These are phyloP conservation scores for Sternarchorhynchus goeldii DNA, from an alignment of 2,797 vertebrate genomes.

Conservation along the genomic window DNA sequence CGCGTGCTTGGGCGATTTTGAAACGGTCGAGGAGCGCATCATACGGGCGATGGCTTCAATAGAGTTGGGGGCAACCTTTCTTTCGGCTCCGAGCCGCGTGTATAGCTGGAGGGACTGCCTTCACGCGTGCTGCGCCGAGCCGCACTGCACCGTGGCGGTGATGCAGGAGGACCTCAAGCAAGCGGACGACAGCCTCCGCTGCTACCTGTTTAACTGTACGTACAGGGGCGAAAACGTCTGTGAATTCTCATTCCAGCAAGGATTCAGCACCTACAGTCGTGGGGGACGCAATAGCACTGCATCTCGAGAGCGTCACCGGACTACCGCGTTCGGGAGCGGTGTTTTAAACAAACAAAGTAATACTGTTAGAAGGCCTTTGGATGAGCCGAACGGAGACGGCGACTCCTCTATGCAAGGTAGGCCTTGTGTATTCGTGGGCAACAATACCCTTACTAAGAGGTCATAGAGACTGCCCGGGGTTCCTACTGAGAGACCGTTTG, in stretches of 20 bases:
- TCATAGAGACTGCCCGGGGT: too few relatives aligned
- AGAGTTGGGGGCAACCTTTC: constrained; percentile 87
- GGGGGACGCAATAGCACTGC: constrained; percentile 56
- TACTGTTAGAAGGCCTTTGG: neutral
- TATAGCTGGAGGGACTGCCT: constrained; percentile 84
- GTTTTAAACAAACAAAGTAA: too few relatives aligned
- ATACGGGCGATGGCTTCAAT: constrained; percentile 91
- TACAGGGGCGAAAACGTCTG: constrained; percentile 81
- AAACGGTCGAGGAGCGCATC: constrained; percentile 80
- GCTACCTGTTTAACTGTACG: constrained; percentile 92
- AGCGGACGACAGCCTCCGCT: constrained; percentile 71
- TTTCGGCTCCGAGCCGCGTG: constrained; percentile 78
- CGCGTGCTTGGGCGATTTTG: constrained; percentile 75
- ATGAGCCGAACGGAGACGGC: constrained; percentile 4
- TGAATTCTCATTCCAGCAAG: constrained; percentile 84
- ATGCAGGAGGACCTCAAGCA: constrained; percentile 75
- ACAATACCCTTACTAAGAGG: too few relatives aligned
- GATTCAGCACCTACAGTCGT: constrained; percentile 85
- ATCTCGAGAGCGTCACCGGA: constrained; percentile 1
- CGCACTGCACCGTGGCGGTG: constrained; percentile 87
- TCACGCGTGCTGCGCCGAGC: constrained; percentile 87
- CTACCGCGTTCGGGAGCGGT: neutral
- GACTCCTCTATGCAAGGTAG: constrained; percentile 44
- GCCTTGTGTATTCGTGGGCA: too few relatives aligned
- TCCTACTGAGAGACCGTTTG: too few relatives aligned